A percentile compares a stretch with the other conserved stretches of the same genome.
Evolutionary conservation across 1,140 invertebrate genomes (phyloP).

Genomic region (Drosophila arawakana): DNA sequence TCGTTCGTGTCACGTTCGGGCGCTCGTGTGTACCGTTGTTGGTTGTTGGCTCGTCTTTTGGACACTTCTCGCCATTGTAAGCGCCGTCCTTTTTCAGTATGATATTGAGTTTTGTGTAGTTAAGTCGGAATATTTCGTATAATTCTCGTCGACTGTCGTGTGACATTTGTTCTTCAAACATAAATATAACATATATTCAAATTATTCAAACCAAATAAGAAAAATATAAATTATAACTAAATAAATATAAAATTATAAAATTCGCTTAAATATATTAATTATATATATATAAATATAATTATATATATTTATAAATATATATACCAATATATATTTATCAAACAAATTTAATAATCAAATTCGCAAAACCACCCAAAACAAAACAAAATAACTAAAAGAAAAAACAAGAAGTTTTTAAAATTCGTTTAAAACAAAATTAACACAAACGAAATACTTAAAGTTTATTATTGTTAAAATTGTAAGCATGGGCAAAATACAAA

Average conservation of each 20-base stretch:
- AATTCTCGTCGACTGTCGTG: slow-evolving; percentile 83
- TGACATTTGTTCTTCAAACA: slow-evolving; percentile 80
- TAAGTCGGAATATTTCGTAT: slow-evolving; percentile 84
- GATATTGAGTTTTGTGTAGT: slow-evolving; percentile 84
- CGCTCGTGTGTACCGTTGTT: slow-evolving; percentile 34
- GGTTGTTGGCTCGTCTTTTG: slow-evolving; percentile 51
- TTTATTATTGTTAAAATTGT: slow-evolving; percentile 75
- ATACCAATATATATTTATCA: slow-evolving; percentile 62
- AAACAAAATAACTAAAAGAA: slow-evolving; percentile 25
- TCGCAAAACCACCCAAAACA: slow-evolving; percentile 63
- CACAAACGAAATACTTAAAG: slow-evolving; percentile 47
- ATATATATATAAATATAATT: slow-evolving; percentile 19
- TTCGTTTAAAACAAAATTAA: slow-evolving; percentile 55
- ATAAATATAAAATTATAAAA: slow-evolving; percentile 49
- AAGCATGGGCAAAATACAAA: slow-evolving; percentile 56
- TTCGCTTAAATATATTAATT: slow-evolving; percentile 46
- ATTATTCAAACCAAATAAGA: slow-evolving; percentile 17
- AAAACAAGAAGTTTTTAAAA: slow-evolving; percentile 54
- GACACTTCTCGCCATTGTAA: slow-evolving; percentile 67
- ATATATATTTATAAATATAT: slow-evolving; percentile 11
- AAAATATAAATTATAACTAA: slow-evolving; percentile 46
- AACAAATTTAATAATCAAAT: slow-evolving; percentile 70
- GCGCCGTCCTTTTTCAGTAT: slow-evolving; percentile 84
- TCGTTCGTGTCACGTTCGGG: slow-evolving; percentile 55
- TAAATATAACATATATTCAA: slow-evolving; percentile 66